A percentile compares a stretch with the other conserved stretches of the same genome.
Conservation (phyloP, 2,113 vertebrate species). For the Sinosuthora webbiana region DNA sequence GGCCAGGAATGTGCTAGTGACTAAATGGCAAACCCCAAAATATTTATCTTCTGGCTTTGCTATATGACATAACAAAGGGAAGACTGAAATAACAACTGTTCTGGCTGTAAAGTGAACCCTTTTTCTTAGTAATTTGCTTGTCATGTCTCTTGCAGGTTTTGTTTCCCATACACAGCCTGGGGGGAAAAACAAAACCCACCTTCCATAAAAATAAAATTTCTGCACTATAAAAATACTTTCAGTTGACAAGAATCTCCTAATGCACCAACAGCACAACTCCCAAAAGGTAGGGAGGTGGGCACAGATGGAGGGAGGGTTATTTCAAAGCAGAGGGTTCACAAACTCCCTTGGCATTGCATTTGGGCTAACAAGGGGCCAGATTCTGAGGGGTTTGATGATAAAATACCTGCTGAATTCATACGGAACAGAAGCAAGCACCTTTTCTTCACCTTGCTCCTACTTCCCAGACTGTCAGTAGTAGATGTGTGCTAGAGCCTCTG, state of each 20-base stretch:
- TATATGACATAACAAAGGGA: background rate
- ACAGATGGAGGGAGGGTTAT: background rate
- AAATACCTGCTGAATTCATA: background rate
- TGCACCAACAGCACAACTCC: background rate
- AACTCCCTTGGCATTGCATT: background rate
- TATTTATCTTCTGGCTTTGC: background rate
- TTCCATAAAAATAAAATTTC: background rate
- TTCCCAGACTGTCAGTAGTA: background rate
- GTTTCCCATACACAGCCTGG: background rate
- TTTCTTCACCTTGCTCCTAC: background rate
- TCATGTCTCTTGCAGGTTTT: background rate
- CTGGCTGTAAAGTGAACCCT: background rate
- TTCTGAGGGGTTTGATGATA: background rate
- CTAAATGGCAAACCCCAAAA: background rate
- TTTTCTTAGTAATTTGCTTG: background rate
- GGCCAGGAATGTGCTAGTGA: background rate
- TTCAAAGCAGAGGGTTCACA: background rate
- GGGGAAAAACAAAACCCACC: fast-evolving
- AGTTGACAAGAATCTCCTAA: background rate
- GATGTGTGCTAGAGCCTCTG: background rate
- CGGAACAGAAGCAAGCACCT: background rate
- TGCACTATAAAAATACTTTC: background rate
- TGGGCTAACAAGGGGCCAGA: background rate
- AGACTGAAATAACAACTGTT: background rate
- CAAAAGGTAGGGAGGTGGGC: background rate